Percentiles rank a stretch among this genome's conserved stretches.
Conservation (phyloP, 64 coral and sea anemone species). For the Dendronephthya gigantea region DNA sequence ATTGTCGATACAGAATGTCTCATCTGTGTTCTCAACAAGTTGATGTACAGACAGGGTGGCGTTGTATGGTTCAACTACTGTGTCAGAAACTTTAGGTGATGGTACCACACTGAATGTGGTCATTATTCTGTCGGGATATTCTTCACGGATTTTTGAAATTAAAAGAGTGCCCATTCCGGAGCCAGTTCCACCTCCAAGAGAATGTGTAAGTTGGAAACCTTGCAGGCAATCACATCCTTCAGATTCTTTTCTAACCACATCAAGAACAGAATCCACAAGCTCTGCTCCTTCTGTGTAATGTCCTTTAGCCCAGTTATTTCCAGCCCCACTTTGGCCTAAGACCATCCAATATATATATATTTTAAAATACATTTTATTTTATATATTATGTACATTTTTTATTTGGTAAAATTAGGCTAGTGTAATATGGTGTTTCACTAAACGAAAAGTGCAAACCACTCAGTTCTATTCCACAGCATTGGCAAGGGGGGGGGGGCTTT, state of each 20-base stretch:
- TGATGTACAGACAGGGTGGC: conserved; percentile 66
- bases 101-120: conserved; percentile 66
- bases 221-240: conserved; percentile 68
- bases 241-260: conserved; percentile 64
- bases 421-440: too few species aligned
- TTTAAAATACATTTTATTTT: too few species aligned
- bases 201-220: conserved; percentile 71
- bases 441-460: too few species aligned
- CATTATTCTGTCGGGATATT: conserved; percentile 66
- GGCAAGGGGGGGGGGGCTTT: too few species aligned
- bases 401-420: too few species aligned
- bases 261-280: conserved; percentile 58
- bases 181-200: conserved; percentile 74
- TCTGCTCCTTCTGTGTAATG: conserved; percentile 61
- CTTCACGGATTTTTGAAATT: conserved; percentile 63
- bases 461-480: too few species aligned
- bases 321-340: conserved; percentile 67
- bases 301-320: conserved; percentile 90
- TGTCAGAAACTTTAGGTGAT: conserved; percentile 74
- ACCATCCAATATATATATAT: neutral
- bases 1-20: conserved; percentile 76
- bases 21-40: conserved; percentile 68
- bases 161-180: conserved; percentile 71
- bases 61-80: conserved; percentile 76
- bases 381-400: too few species aligned